Evolutionary conservation across 2,113 vertebrate species (phyloP), one percentile per base, ranked within the genome.

Genomic region (Clupea harengus): DNA sequence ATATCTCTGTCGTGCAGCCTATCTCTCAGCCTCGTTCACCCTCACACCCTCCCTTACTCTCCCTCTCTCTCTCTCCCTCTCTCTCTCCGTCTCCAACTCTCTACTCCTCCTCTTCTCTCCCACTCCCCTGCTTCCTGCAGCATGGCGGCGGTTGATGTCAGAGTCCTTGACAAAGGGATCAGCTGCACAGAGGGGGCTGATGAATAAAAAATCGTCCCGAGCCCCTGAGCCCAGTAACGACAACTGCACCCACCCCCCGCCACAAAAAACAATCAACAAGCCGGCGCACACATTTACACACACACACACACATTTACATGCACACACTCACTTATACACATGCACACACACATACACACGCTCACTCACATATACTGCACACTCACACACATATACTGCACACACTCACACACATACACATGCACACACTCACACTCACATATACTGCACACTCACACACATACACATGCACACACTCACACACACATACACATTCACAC

Each of bases 191-290:
- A 72, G 83, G 75, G 83, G 83, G 86, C 39, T 88, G 84, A 89
- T 89, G 81, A 87, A 89, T 87, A 84, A 88, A 88, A 85, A 89
- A 87, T 82, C 47, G 32, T 72, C 57, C 82, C 75, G 32, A 81
- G 86, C 86, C 80, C 86, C 81, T 49, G 39, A 84, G 49, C 64
- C 88, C 81, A 84, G 87, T 50, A 4, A 81, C 80, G 44, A 54
- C 45, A 5, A 52, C 20, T 57, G 72, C 45, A 72, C 49, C 72
- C 45, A 85, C 18, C 72, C 54, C 54, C 54, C 54, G 22, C 72
- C 72, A 32, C 72, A 11, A 50, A 46, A 49, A n/a, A 82, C 4
- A 72, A 83, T 17, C n/a, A 20, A 64, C 17, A 39, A 3, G 3
- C 28, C 17, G 9, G 13, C 13, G 28, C 52, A 64, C 46, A 83